A percentile compares a stretch with the other conserved stretches of the same genome.
phyloP scores from a whole-genome alignment of 2,797 vertebrate genomes.

The Dipus sagitta region DNA sequence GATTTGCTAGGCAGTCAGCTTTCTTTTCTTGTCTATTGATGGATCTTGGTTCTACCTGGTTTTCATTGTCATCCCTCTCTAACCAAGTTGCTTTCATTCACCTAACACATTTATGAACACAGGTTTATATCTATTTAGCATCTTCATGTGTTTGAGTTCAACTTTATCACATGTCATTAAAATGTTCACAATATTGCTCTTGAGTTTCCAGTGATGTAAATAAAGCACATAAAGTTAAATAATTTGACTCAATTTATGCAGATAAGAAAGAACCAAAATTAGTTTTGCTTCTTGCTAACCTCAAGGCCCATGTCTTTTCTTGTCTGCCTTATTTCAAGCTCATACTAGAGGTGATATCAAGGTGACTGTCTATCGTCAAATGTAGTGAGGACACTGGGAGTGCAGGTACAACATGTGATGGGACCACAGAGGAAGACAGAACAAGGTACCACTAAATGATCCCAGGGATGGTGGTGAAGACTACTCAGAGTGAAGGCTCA shows the following conservation, averaged over 20 bases:
- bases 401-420: no score
- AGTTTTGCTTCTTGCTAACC: not conserved
- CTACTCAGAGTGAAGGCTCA: not conserved
- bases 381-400: not conserved
- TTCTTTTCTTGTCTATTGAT: no score
- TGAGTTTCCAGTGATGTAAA: slow-evolving; percentile 33
- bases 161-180: slow-evolving; percentile 38
- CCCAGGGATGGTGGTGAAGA: not conserved
- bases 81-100: slow-evolving; percentile 18
- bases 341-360: not conserved
- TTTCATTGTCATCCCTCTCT: no score
- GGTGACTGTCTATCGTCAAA: not conserved
- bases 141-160: not conserved
- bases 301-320: not conserved
- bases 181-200: not conserved
- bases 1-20: no score
- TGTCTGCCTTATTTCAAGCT: not conserved
- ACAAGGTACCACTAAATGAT: not conserved
- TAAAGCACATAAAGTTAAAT: slow-evolving; percentile 1
- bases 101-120: not conserved
- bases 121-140: not conserved
- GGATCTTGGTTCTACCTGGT: no score
- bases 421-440: not conserved
- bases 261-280: slow-evolving; percentile 1
- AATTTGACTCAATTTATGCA: not conserved